Conservation (phyloP, 2,888 invertebrate species). For the Cheilosia scutellata region DNA sequence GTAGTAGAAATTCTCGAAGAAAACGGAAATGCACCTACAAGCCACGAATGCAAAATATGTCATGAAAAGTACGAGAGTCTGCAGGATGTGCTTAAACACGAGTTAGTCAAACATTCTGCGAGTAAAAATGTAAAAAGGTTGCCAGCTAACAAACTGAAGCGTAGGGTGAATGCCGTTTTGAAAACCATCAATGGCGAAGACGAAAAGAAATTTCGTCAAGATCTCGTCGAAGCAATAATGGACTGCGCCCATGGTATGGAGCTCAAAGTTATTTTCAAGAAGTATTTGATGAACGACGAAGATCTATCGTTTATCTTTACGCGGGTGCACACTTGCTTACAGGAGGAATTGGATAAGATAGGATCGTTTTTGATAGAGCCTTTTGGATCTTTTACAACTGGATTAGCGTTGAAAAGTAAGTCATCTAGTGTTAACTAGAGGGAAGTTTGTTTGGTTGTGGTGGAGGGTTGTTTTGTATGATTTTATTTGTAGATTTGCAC, state of each 20-base stretch:
- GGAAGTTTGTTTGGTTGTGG: background rate
- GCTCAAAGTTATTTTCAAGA: slow-evolving; percentile 77
- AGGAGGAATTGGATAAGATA: slow-evolving; percentile 80
- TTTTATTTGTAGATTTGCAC: background rate
- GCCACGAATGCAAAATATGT: slow-evolving; percentile 79
- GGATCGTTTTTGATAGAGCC: slow-evolving; percentile 83
- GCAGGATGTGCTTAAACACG: slow-evolving; percentile 80
- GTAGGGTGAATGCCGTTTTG: slow-evolving; percentile 76
- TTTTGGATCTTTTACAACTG: slow-evolving; percentile 91
- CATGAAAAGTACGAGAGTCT: slow-evolving; percentile 76
- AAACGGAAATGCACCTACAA: slow-evolving; percentile 3
- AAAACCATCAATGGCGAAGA: slow-evolving; percentile 77
- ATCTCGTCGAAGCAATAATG: slow-evolving; percentile 69
- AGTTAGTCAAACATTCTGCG: slow-evolving; percentile 78
- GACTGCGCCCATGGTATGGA: slow-evolving; percentile 75
- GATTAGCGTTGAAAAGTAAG: slow-evolving; percentile 87
- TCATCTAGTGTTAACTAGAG: background rate
- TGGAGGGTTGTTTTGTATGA: background rate
- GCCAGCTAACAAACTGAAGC: slow-evolving; percentile 76
- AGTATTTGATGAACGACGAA: slow-evolving; percentile 76
- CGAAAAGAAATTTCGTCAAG: slow-evolving; percentile 74
- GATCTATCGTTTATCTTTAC: slow-evolving; percentile 77
- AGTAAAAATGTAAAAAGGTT: slow-evolving; percentile 57
- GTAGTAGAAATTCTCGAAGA: background rate
- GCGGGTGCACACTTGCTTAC: slow-evolving; percentile 77